A percentile compares a stretch with the other conserved stretches of the same genome.
Conservation (phyloP, 2,888 invertebrate species). For the Galerucella nymphaeae region DNA sequence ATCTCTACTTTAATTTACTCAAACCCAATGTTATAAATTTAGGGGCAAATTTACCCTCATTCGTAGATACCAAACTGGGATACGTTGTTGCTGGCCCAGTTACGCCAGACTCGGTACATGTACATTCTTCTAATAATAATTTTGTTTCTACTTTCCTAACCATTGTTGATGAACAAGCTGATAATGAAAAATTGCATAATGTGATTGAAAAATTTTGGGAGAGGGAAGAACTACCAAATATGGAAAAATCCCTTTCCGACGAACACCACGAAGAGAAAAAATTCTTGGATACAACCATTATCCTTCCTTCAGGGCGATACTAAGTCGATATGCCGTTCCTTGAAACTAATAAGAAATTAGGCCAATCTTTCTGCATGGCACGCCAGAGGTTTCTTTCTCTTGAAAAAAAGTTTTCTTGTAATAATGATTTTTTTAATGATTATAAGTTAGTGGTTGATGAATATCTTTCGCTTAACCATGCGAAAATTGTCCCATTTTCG, state of each 20-base stretch:
- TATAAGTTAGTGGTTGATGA: not conserved
- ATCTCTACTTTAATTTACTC: not conserved
- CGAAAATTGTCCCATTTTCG: not conserved
- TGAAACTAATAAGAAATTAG: too few species aligned
- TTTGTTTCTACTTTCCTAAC: not conserved
- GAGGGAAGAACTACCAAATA: not conserved
- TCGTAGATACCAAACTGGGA: not conserved
- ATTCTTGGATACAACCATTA: not conserved
- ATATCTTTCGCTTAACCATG: not conserved
- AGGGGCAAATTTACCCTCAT: not conserved
- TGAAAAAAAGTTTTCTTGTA: not conserved
- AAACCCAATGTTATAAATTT: not conserved
- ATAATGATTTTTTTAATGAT: not conserved
- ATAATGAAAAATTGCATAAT: not conserved
- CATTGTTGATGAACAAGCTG: not conserved
- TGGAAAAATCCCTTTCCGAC: not conserved
- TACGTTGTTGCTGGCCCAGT: not conserved
- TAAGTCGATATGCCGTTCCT: too few species aligned
- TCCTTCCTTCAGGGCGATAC: not conserved
- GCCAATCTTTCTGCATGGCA: too few species aligned
- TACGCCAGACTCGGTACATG: too few species aligned
- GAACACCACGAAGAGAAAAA: not conserved
- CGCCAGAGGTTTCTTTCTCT: not conserved
- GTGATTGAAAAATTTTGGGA: not conserved
- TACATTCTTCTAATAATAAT: too few species aligned